Base-by-base conservation (phyloP, 1,140 invertebrate genomes). In the Acromyrmex charruanus region DNA sequence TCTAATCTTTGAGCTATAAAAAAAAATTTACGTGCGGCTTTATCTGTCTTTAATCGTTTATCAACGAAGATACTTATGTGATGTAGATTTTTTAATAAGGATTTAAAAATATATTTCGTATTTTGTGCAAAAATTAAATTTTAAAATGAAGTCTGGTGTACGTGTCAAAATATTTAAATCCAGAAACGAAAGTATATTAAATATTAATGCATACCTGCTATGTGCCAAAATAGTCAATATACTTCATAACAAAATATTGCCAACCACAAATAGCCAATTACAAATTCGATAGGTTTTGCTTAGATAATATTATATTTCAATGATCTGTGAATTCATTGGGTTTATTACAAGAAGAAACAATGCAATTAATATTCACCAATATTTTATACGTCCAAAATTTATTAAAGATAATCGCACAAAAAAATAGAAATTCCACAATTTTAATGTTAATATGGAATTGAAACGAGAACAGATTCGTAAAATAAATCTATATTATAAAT, bases 1-100 rank as follows among this genome's bases (percentile, higher is more conserved):
- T 92, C 92, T 58, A 93, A 95, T 74, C 77, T 92, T 88, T 94
- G 87, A 94, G 80, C 85, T 68, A 21, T 74, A 77, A 72, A 51
- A 44, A 25, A 63, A 77, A 66, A 71, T 63, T 89, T 88, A 58
- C 21, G 12, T 14, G 55, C 61, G 58, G n/a, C 74, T 72, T 75
- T 21, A 49, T 72, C 53, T 49, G 58, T 53, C 80, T 65, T 77
- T 39, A 7, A 71, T 74, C 59, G 10, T 85, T 77, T 90, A 79
- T 87, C 51, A 63, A 75, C 55, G 65, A 55, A 21, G 25, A 58
- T 75, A 77, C 21, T 18, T 39, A 9, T 55, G 18, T 82, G 55
- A 71, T 77, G 39, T 14, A 31, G 61, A 39, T 25, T 61, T 75
- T 63, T 58, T 21, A 25, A 63, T 18, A 44, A 51, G 28, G 9